phyloP scores from a whole-genome alignment of 2,113 vertebrate genomes.

The Rutilus rutilus region DNA sequence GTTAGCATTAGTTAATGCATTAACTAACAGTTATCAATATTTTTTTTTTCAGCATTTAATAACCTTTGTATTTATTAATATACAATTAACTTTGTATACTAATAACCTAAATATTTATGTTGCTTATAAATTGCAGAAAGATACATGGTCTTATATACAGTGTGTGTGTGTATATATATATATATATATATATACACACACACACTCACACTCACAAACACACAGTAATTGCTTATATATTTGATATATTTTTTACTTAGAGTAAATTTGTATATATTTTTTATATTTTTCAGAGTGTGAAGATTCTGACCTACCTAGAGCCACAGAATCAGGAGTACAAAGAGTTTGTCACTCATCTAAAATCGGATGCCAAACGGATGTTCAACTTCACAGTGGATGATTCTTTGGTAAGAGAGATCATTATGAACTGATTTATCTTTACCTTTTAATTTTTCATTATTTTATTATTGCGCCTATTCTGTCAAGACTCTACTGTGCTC shows the following conservation, averaged over 20 bases:
- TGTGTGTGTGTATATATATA: too few relatives aligned
- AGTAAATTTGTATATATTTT: not conserved
- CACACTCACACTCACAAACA: too few relatives aligned
- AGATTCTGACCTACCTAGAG: constrained; percentile 91
- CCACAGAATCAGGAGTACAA: constrained; percentile 85
- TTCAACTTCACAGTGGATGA: constrained; percentile 89
- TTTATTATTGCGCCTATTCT: not conserved
- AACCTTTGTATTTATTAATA: too few relatives aligned
- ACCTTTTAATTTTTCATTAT: not conserved
- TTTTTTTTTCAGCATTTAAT: too few relatives aligned
- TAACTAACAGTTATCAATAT: too few relatives aligned
- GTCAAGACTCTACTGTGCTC: not conserved
- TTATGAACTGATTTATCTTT: not conserved
- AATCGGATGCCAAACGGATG: constrained; percentile 69
- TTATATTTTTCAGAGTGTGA: constrained; percentile 80
- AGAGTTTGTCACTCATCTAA: constrained; percentile 80
- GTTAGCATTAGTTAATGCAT: too few relatives aligned
- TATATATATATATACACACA: accelerated
- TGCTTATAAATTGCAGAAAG: too few relatives aligned
- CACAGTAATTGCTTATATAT: too few relatives aligned
- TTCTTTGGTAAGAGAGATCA: constrained; percentile 79
- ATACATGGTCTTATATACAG: too few relatives aligned
- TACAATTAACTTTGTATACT: too few relatives aligned
- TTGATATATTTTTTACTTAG: not conserved
- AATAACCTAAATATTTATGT: too few relatives aligned